phyloP scores from a whole-genome alignment of 2,113 vertebrate genomes.

The Halcyon senegalensis region DNA sequence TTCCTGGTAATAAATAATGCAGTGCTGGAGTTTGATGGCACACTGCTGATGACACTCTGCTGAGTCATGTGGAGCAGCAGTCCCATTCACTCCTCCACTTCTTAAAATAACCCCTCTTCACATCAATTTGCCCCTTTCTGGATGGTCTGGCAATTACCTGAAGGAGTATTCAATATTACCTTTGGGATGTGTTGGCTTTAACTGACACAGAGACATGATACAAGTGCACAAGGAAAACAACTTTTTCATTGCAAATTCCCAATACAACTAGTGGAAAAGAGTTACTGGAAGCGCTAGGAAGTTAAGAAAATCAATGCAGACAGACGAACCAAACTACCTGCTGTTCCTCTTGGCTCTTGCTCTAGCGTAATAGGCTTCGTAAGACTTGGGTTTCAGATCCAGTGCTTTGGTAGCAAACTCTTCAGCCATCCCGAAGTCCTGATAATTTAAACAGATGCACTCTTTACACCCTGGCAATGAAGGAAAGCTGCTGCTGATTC shows the following conservation, averaged over 20 bases:
- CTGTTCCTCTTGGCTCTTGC: constrained; percentile 97
- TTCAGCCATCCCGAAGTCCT: constrained; percentile 99
- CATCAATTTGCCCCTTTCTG: not conserved
- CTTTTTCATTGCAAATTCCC: not conserved
- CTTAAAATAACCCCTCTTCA: not conserved
- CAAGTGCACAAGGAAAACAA: not conserved
- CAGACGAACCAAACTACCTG: constrained; percentile 80
- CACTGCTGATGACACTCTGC: not conserved
- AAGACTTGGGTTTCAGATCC: constrained; percentile 95
- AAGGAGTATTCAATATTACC: not conserved
- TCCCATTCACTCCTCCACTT: not conserved
- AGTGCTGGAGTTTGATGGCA: not conserved
- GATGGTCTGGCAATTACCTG: not conserved
- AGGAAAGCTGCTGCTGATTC: not conserved
- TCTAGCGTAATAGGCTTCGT: constrained; percentile 95
- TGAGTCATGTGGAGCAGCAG: not conserved
- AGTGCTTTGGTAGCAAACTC: constrained; percentile 97
- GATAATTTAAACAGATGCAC: not conserved
- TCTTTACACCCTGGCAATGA: rapidly evolving
- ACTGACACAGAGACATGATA: not conserved
- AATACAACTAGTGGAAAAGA: not conserved
- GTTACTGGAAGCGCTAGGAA: not conserved
- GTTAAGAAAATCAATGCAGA: not conserved
- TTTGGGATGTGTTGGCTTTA: not conserved
- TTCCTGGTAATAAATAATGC: not conserved